Conservation (phyloP, 2,797 vertebrate genomes). For the Gambelia wislizenii region DNA sequence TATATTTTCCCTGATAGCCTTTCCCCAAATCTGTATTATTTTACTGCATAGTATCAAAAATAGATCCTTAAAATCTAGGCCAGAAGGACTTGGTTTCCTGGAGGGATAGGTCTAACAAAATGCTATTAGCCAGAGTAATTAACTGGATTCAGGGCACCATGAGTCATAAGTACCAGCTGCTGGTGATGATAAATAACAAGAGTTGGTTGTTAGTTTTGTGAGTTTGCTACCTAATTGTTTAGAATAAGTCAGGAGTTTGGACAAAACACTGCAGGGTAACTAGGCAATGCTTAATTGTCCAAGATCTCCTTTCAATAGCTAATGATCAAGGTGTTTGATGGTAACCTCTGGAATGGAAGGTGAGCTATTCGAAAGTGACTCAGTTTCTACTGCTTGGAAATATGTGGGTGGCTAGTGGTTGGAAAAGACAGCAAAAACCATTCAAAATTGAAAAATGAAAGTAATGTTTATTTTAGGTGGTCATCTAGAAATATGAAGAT, state of each 20-base stretch:
- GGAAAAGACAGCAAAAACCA: too few relatives aligned
- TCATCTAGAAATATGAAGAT: too few relatives aligned
- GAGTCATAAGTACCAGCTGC: not conserved
- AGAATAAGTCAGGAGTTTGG: not conserved
- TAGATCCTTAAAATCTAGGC: not conserved
- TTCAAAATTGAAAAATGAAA: too few relatives aligned
- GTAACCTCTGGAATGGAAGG: too few relatives aligned
- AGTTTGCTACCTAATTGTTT: not conserved
- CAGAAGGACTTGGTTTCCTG: not conserved
- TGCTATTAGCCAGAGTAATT: not conserved
- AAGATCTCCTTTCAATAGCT: not conserved
- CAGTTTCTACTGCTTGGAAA: too few relatives aligned
- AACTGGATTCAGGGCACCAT: not conserved
- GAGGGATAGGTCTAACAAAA: not conserved
- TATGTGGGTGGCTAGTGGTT: too few relatives aligned
- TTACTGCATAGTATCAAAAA: not conserved
- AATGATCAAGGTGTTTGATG: not conserved
- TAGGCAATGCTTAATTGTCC: not conserved
- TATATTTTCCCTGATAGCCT: not conserved
- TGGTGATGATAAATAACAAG: constrained; percentile 1
- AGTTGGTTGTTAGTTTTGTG: not conserved
- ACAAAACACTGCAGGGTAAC: not conserved
- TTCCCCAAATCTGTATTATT: not conserved
- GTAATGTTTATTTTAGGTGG: too few relatives aligned
- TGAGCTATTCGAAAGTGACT: too few relatives aligned